Evolutionary conservation across 2,888 invertebrate genomes (phyloP).

Genomic region (Harpalus rufipes): DNA sequence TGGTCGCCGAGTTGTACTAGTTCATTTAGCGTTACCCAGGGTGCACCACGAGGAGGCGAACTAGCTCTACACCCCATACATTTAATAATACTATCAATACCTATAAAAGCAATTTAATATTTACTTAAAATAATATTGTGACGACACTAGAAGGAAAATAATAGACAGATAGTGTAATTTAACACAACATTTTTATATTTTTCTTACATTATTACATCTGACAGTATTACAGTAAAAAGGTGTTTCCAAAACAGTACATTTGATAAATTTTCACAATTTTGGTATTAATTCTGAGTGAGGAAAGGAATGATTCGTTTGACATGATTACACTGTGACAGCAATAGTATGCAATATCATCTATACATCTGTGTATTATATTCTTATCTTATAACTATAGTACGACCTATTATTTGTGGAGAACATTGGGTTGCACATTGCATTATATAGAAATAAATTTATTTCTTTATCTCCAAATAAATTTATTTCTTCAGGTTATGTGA

Average conservation of each 20-base stretch:
- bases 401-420: constrained; percentile 47
- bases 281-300: constrained; percentile 59
- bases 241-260: constrained; percentile 73
- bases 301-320: constrained; percentile 49
- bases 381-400: constrained; percentile 36
- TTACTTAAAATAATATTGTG: no score
- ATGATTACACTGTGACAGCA: constrained; percentile 61
- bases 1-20: no score
- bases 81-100: no score
- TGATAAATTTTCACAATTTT: constrained; percentile 72
- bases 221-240: constrained; percentile 76
- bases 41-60: no score
- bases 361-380: constrained; percentile 57
- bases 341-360: constrained; percentile 63
- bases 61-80: no score
- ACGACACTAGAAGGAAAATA: no score
- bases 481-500: constrained; percentile 6
- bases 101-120: no score
- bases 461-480: constrained; percentile 18
- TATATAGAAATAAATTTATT: constrained; percentile 4
- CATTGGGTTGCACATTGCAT: constrained; percentile 42
- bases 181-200: constrained; percentile 74
- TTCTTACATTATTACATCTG: constrained; percentile 73
- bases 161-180: constrained; percentile 64
- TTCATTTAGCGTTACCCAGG: no score